Base-by-base conservation (phyloP, 2,113 vertebrate genomes). In the Platanista minor region DNA sequence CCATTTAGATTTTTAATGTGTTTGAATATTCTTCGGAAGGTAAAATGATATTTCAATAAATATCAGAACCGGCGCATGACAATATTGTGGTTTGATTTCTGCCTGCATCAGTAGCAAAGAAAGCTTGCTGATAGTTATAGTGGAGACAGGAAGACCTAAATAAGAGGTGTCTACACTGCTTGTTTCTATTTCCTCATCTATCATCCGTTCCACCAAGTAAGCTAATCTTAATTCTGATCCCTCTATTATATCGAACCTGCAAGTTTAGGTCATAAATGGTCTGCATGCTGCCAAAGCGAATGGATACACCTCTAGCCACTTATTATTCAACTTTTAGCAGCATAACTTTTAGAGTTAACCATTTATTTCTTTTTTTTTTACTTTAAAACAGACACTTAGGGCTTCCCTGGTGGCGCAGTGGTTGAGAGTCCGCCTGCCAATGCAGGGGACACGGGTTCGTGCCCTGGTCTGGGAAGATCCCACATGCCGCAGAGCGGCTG, bases 41-140 rank as follows among this genome's bases (percentile, higher is more conserved):
- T 75, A 91, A 90, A 92, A 64, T 36, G 3, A 25, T 67, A 62
- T 84, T 71, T 85, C 18, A 95, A 94, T 81, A 96, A 94, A 97
- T n/a, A 29, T 49, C 49, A 62, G 61, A 69, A 89, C 21, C 27
- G 25, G 54, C 92, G 13, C 27, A 13, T 74, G 54, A 61, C 25
- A 54, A 13, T 41, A 25, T 46, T 14, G 46, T 57, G 20, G 43
- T 49, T 39, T 61, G 29, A 49, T 57, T 81, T 90, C 75, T 84
- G 14, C 27, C 31, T 67, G 25, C 5, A 21, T 31, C 27, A 7
- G 3, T 62, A 64, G n/a, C 41, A 31, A 90, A 72, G 57, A 86
- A 59, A 87, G n/a, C 18, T 25, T 61, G 12, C 41, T 31, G 36
- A 72, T n/a, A 43, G 21, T 39, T 33, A n/a, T 12, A 7, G 27